Conservation (phyloP, 2,797 vertebrate species). For the Gymnopithys bicolor region DNA sequence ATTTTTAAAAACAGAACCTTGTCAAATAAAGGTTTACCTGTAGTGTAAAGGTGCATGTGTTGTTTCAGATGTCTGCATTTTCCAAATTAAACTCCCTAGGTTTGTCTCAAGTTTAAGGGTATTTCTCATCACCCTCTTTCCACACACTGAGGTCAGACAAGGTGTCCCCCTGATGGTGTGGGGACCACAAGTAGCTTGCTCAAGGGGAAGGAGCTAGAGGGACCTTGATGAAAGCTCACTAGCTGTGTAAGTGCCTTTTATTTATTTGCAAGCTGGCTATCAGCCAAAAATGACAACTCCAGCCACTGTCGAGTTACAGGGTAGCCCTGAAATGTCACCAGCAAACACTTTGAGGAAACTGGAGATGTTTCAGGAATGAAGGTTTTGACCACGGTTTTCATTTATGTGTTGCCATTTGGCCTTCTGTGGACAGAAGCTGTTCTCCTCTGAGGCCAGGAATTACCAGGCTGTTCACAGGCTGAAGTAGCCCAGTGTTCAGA, state of each 20-base stretch:
- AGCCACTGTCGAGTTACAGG: accelerated
- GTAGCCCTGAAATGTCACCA: not conserved
- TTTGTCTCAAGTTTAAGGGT: not conserved
- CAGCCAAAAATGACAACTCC: not conserved
- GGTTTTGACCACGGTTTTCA: not conserved
- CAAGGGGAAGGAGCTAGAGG: not conserved
- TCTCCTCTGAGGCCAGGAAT: not conserved
- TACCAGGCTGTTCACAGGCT: accelerated
- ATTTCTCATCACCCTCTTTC: not conserved
- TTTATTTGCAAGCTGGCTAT: not conserved
- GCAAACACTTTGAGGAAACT: not conserved
- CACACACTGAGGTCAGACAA: not conserved
- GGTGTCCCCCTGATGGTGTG: not conserved
- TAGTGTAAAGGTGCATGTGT: accelerated
- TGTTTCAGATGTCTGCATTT: not conserved
- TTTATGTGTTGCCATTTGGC: not conserved
- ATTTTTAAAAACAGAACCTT: not conserved
- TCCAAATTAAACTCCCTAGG: not conserved
- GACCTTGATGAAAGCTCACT: not conserved
- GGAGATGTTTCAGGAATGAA: not conserved
- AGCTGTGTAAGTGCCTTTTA: not conserved
- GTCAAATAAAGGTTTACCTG: not conserved
- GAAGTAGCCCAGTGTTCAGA: accelerated
- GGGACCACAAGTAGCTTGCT: not conserved
- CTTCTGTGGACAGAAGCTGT: not conserved